Base-by-base conservation (phyloP, 2,888 invertebrate species). In the Parthenolecanium corni region DNA sequence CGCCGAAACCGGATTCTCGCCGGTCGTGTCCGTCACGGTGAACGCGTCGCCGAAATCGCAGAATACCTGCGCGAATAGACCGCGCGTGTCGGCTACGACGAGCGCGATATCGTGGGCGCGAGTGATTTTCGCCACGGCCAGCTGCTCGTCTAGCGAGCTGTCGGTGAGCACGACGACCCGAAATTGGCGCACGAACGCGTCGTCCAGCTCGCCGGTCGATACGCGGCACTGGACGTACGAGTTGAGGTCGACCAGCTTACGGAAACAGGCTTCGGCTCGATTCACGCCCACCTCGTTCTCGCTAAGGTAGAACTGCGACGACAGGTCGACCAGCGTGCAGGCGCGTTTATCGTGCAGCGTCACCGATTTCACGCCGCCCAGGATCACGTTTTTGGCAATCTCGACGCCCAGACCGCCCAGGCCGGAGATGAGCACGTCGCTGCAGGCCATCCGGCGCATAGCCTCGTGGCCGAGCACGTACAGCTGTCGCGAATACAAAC, bases 391-490 rank as follows among this genome's bases (percentile, higher is more conserved):
- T 78, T 98, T 98, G 9, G 97, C 96, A 65, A 97, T 80, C 79
- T 99, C 98, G 36, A 98, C 88, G 53, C 98, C 98, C 58, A 99
- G 82, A 56, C 96, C 96, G 62, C 89, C 89, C 69, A 98, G 79
- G 18, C 98, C 98, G 14, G 90, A 93, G 70, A 99, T 83, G 66
- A 99, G 82, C 64, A 99, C 91, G 72, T 93, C 92, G 62, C 96
- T 91, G 69, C 80, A 82, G 65, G 94, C 94, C 93, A 99, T 95
- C 67, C 92, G 86, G 66, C 91, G 87, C 98, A 99, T 99, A 67
- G 98, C 98, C 74, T 96, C 96, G 76, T 96, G 95, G 2, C 98
- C 98, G 71, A 99, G 80, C 53, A 98, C 97, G 76, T 99, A 99
- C 14, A 92, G 80, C 77, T 92, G 92, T 72, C 92, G 80, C 67